Base-by-base conservation (phyloP, 2,888 invertebrate genomes). In the Tridacna gigas region DNA sequence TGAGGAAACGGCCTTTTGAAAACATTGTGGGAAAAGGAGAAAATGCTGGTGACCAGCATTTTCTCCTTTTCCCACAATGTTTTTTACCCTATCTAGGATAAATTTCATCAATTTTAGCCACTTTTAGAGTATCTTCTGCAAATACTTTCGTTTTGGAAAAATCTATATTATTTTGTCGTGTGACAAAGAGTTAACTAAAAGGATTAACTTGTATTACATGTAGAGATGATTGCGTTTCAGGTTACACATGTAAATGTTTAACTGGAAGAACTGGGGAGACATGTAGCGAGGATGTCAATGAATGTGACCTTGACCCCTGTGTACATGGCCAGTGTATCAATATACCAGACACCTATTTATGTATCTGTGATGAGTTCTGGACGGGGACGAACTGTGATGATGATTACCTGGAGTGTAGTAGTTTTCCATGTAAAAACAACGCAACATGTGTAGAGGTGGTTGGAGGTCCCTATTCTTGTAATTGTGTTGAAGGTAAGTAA, bases 271-370 rank as follows among this genome's bases (percentile, higher is more conserved):
- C 81, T 22, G 93, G 93, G 11, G 74, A 45, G 26, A 86, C 74
- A 76, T 94, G 94, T 84, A 82, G 91, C 26, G 69, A 81, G 11
- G 91, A 83, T 12, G 87, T 86, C 26, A 79, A 69, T 84, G 90
- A 80, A 48, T 92, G 92, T 84, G 47, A 48, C 48, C 56, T 80
- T 20, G 26, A 73, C 11, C 89, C 89, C 0, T 92, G 92, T 82
- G 63, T 82, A 25, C 89, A 91, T 73, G 89, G 85, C n/a, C 96
- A 97, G 0, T 99, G 99, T 93, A 96, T 96, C 80, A 98, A 99
- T 93, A 96, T 97, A 47, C 96, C 98, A 20, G 92, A 91, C 2
- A 97, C 97, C 0, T 99, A 98, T 95, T 97, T 97, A 91, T 99
- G 99, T 93, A 96, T 97, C 77, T 99, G 99, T 94, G 69, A 80